Evolutionary conservation across 2,113 vertebrate species (phyloP), one percentile per base, ranked within the genome.

Genomic region (Genyomyrus donnyi): DNA sequence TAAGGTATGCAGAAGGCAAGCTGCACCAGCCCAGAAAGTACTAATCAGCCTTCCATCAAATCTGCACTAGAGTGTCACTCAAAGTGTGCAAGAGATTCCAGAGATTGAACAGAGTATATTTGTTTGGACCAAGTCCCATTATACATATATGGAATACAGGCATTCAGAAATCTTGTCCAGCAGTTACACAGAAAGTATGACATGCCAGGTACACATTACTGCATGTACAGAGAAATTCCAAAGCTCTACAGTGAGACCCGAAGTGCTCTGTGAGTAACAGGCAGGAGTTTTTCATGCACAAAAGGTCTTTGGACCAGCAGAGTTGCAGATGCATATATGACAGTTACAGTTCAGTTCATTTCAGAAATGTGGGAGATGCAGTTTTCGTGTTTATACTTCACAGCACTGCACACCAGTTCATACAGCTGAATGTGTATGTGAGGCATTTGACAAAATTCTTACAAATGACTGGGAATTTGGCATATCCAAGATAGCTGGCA

Each of bases 71-170:
- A 10, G 24, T 10, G 56, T 3, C 24, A n/a, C 21, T n/a, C 24
- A 62, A 62, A 0, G 13, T 50, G 0, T 15, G 13, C 0, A 0
- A 62, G 0, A 0, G 58, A 62, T 62, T 62, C 24, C 24, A n/a
- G 24, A n/a, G 24, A 62, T 2, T 62, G 58, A n/a, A n/a, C 8
- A 62, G 24, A 62, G 58, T n/a, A 62, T n/a, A 62, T 62, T n/a
- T n/a, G 24, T 62, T 10, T n/a, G 58, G 7, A n/a, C 24, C 6
- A n/a, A 62, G 58, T 62, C 24, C 21, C 7, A n/a, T n/a, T 62
- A 62, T n/a, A 62, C 21, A 62, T 8, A 62, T 21, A 1, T 62
- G 21, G 10, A 24, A 58, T 1, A 9, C 5, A 5, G 21, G 56
- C 56, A 58, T 24, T 58, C 21, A 58, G 56, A 58, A 58, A 58